Conservation (phyloP, 2,113 vertebrate species). For the Meles meles region DNA sequence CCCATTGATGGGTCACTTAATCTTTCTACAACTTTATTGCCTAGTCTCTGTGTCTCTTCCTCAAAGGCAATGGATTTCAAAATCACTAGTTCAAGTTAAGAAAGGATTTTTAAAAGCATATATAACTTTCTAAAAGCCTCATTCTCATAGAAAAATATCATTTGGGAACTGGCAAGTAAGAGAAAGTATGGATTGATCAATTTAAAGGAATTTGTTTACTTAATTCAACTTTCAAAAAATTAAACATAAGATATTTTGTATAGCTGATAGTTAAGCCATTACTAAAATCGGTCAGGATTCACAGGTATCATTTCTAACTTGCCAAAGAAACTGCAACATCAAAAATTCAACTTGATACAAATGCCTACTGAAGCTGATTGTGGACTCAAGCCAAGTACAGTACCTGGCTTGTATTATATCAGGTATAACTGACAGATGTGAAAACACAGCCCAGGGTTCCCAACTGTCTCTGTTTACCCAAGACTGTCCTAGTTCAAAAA, state of each 20-base stretch:
- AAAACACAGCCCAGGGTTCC: not conserved
- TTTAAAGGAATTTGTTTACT: not conserved
- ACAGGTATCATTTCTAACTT: conserved; percentile 6
- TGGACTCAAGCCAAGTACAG: not conserved
- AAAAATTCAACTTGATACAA: conserved; percentile 9
- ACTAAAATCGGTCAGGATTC: conserved; percentile 21
- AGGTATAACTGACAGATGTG: not conserved
- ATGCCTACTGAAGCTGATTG: not conserved
- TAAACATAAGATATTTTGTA: conserved; percentile 16
- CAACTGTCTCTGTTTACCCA: not conserved
- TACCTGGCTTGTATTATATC: not conserved
- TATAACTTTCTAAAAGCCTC: not conserved
- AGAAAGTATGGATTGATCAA: not conserved
- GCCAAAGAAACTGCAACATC: not conserved
- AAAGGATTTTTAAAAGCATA: not conserved
- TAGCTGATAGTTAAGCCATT: conserved; percentile 2
- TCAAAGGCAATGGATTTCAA: conserved; percentile 6
- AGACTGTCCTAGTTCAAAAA: not conserved
- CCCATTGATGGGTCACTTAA: not conserved
- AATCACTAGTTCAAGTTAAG: not conserved
- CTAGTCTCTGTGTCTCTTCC: not conserved
- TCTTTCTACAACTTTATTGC: not conserved
- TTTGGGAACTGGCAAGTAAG: not conserved
- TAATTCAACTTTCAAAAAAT: conserved; percentile 31
- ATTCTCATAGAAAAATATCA: not conserved